Evolutionary conservation across 2,888 invertebrate species (phyloP).

Genomic region (Hedya salicella): DNA sequence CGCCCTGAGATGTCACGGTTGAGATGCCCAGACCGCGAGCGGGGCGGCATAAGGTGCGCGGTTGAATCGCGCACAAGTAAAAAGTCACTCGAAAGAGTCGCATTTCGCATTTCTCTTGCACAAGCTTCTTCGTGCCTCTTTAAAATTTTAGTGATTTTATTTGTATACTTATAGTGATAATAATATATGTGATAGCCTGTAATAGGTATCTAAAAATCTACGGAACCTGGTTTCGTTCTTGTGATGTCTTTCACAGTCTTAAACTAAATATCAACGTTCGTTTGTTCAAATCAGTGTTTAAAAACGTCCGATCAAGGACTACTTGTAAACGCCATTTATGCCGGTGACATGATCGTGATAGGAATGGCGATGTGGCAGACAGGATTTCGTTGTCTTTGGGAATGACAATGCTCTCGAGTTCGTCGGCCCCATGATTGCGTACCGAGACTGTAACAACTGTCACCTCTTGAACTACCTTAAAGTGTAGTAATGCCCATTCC

Average conservation of each 20-base stretch:
- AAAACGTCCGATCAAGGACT: conserved; percentile 57
- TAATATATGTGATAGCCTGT: conserved; percentile 11
- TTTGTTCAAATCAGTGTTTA: conserved; percentile 25
- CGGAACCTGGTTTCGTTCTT: background rate
- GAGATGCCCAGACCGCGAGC: conserved; percentile 63
- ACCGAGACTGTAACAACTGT: conserved; percentile 64
- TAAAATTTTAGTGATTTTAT: no score
- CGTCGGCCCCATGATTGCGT: conserved; percentile 73
- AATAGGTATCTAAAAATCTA: background rate
- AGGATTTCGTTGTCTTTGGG: conserved; percentile 74
- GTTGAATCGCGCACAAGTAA: conserved; percentile 41
- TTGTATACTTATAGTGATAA: conserved; percentile 19
- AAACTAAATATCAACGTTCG: background rate
- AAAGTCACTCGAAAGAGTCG: conserved; percentile 49
- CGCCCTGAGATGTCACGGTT: conserved; percentile 78
- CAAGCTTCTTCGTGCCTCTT: conserved; percentile 30
- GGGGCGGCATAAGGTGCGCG: conserved; percentile 32
- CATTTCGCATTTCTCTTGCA: conserved; percentile 52
- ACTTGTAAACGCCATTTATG: conserved; percentile 68
- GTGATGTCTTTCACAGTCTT: background rate
- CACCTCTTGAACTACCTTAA: conserved; percentile 61
- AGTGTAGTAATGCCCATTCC: conserved; percentile 53
- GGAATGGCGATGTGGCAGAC: conserved; percentile 68
- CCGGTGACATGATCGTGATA: conserved; percentile 68
- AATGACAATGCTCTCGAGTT: conserved; percentile 78